Conservation (phyloP, 2,888 invertebrate species). For the Caenorhabditis sp. region DNA sequence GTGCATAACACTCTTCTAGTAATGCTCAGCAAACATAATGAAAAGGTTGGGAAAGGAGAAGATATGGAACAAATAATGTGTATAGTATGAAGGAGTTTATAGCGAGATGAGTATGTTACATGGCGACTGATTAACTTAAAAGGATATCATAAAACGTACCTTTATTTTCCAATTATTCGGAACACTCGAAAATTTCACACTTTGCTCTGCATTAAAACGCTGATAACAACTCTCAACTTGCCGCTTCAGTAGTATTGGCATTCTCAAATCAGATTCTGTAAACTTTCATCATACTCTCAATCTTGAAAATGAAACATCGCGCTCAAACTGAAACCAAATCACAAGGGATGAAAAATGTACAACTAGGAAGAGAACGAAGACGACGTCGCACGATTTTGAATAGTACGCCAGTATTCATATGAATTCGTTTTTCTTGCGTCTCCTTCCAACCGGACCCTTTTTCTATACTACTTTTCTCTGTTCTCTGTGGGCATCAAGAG, state of each 20-base stretch:
- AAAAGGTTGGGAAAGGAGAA: background rate
- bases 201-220: no score
- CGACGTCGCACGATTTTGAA: background rate
- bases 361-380: no score
- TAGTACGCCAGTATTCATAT: background rate
- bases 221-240: background rate
- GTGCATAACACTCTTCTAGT: background rate
- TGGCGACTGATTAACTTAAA: no score
- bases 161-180: no score
- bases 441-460: constrained; percentile 11
- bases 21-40: constrained; percentile 17
- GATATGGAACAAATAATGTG: background rate
- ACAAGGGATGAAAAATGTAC: background rate
- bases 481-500: background rate
- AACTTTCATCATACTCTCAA: no score
- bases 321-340: background rate
- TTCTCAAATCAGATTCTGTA: background rate
- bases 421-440: background rate
- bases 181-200: no score
- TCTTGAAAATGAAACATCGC: background rate
- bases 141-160: no score
- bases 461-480: background rate
- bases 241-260: background rate
- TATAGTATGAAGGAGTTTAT: background rate
- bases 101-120: no score